phyloP scores from a whole-genome alignment of 92 coral and sea anemone genomes.

The Ricordea florida region DNA sequence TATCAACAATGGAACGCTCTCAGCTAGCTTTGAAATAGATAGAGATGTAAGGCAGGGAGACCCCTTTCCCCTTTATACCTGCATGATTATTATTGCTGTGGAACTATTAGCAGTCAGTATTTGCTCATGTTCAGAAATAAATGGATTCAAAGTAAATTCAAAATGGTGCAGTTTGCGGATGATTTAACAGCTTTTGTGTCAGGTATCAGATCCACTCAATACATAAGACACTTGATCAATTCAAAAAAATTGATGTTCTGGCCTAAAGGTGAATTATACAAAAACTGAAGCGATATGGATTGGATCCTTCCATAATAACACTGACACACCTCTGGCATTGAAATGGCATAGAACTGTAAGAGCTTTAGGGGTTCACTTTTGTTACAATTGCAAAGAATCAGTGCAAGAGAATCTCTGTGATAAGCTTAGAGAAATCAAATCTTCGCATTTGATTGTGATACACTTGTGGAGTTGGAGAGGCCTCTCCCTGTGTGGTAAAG shows the following conservation, averaged over 20 bases:
- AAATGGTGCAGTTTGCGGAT: constrained; percentile 20
- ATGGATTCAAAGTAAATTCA: background rate
- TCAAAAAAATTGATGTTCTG: constrained; percentile 16
- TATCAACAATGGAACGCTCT: background rate
- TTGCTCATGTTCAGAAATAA: background rate
- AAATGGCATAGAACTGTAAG: constrained; percentile 11
- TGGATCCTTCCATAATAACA: background rate
- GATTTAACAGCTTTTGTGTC: background rate
- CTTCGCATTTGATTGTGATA: too few relatives aligned
- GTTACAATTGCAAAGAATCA: constrained; percentile 3
- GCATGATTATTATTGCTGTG: constrained; percentile 3
- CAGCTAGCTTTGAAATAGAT: background rate
- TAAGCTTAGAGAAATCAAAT: constrained; percentile 8
- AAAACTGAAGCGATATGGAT: constrained; percentile 28
- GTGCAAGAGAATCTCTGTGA: constrained; percentile 3
- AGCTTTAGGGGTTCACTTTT: constrained; percentile 10
- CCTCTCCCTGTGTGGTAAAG: constrained; percentile 11
- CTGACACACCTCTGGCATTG: constrained; percentile 1
- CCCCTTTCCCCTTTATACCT: background rate
- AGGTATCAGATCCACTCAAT: background rate
- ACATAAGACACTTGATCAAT: constrained; percentile 3
- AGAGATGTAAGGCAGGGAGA: background rate
- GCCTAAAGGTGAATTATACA: background rate
- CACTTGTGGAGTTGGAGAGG: constrained; percentile 28
- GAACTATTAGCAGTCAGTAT: constrained; percentile 24